Conservation (phyloP, 2,113 vertebrate species). For the Panthera tigris region DNA sequence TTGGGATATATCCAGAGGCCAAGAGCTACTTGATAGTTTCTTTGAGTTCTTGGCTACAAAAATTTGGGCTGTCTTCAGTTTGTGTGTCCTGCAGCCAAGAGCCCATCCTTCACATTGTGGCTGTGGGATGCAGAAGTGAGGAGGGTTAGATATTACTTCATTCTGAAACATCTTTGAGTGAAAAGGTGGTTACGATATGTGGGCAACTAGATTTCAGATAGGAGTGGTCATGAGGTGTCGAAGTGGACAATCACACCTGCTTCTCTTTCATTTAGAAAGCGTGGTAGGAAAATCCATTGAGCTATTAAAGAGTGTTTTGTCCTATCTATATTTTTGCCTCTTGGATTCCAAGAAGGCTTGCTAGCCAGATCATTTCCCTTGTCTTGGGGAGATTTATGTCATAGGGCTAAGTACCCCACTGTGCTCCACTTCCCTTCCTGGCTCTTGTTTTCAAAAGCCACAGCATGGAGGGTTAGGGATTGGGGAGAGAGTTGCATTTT, state of each 20-base stretch:
- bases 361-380: constrained; percentile 10
- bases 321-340: constrained; percentile 14
- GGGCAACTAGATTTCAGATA: background rate
- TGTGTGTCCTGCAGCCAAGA: background rate
- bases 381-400: constrained; percentile 40
- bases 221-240: background rate
- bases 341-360: constrained; percentile 43
- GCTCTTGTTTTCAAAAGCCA: constrained; percentile 25
- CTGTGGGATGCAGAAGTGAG: background rate
- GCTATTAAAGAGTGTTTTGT: constrained; percentile 21
- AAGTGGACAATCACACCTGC: background rate
- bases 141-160: background rate
- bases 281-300: constrained; percentile 11
- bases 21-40: constrained; percentile 4
- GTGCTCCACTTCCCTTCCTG: constrained; percentile 37
- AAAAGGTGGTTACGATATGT: constrained; percentile 32
- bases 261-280: constrained; percentile 45
- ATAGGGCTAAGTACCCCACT: background rate
- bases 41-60: constrained; percentile 44
- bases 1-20: constrained; percentile 12
- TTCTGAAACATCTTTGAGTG: background rate
- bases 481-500: constrained; percentile 32
- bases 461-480: background rate
- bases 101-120: background rate
- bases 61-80: background rate